Conservation (phyloP, 2,113 vertebrate genomes). For the Psittacara wagleri region DNA sequence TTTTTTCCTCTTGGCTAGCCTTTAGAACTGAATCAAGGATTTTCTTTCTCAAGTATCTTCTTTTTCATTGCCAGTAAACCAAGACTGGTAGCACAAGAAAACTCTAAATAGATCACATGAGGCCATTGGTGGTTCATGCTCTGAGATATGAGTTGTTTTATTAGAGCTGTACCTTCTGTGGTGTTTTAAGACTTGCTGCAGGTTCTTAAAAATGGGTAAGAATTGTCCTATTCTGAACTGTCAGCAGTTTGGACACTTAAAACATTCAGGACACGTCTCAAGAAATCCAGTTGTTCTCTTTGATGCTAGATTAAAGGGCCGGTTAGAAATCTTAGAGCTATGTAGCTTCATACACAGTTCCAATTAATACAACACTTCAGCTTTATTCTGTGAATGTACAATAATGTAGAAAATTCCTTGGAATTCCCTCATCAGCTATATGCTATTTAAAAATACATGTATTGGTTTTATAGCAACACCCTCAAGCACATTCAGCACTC, state of each 20-base stretch:
- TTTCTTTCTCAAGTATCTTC: background rate
- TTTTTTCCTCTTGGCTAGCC: background rate
- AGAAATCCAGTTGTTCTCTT: conserved; percentile 37
- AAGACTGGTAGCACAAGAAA: background rate
- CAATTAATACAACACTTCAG: conserved; percentile 39
- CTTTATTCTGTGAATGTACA: conserved; percentile 53
- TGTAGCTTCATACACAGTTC: conserved; percentile 30
- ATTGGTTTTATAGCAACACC: conserved; percentile 14
- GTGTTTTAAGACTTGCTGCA: conserved; percentile 37
- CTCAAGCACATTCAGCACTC: conserved; percentile 11
- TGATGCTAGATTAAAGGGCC: conserved; percentile 34
- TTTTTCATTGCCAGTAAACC: background rate
- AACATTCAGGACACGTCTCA: conserved; percentile 22
- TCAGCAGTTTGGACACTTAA: conserved; percentile 38
- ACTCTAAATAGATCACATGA: conserved; percentile 5
- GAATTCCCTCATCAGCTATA: conserved; percentile 22
- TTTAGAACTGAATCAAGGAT: background rate
- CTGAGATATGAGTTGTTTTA: background rate
- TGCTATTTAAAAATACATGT: conserved; percentile 53
- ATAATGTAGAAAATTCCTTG: conserved; percentile 8
- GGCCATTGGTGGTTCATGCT: background rate
- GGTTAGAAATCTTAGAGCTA: conserved; percentile 15
- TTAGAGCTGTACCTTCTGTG: background rate
- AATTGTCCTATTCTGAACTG: background rate
- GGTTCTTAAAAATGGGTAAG: background rate